phyloP scores from a whole-genome alignment of 37 sponge, comb jelly and placozoan species.

The Beroe ovata region DNA sequence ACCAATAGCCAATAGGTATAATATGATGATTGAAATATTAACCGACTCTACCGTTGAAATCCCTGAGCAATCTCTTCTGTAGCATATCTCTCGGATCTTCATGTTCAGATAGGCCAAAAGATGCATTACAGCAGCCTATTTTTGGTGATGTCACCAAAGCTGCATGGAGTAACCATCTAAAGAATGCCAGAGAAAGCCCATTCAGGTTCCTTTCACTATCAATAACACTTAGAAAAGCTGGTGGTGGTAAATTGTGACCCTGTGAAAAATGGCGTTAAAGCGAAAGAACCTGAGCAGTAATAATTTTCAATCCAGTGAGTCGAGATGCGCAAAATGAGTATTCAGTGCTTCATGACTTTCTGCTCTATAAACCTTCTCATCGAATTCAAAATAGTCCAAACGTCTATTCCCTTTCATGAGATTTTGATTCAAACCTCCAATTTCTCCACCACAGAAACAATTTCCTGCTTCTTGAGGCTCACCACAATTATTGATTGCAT shows the following conservation, averaged over 20 bases:
- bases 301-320: too few species aligned
- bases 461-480: slow-evolving; percentile 43
- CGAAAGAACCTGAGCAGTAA: too few species aligned
- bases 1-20: too few species aligned
- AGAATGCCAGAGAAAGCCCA: background rate
- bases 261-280: slow-evolving; percentile 14
- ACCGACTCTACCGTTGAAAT: background rate
- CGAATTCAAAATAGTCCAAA: background rate
- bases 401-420: slow-evolving; percentile 2
- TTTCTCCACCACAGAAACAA: slow-evolving; percentile 59
- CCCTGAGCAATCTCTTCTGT: background rate
- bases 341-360: too few species aligned
- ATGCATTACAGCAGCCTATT: background rate
- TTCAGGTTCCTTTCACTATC: slow-evolving; percentile 21
- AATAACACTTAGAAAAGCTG: background rate
- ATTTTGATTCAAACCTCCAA: slow-evolving; percentile 1
- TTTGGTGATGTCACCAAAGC: background rate
- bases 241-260: slow-evolving; percentile 37
- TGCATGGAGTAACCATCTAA: slow-evolving; percentile 26
- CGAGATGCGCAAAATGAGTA: too few species aligned
- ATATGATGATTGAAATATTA: too few species aligned
- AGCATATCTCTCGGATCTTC: background rate
- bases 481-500: slow-evolving; percentile 40
- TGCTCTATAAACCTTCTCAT: background rate
- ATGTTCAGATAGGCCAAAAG: background rate